These are phyloP conservation scores for Smittia sp. DNA, from an alignment of 2,888 invertebrate species.

Conservation along the genomic window DNA sequence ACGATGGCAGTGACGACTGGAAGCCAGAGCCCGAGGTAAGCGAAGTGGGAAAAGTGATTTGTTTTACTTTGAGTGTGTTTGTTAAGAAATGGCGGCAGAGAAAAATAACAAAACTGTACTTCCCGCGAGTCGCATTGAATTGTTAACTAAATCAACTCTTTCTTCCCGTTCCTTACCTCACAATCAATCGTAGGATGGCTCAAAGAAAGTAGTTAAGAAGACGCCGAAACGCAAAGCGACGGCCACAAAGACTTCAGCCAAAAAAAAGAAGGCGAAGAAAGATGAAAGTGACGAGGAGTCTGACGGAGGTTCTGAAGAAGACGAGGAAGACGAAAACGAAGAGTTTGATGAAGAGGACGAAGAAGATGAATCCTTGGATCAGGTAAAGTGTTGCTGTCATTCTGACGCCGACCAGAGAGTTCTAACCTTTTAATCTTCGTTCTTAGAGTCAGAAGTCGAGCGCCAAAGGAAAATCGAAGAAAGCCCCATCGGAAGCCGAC, in stretches of 20 bases:
- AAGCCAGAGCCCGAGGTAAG: slow-evolving; percentile 37
- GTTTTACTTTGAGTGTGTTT: slow-evolving; percentile 21
- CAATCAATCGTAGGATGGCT: neutral
- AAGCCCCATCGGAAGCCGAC: slow-evolving; percentile 36
- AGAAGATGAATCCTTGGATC: slow-evolving; percentile 10
- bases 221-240: slow-evolving; percentile 27
- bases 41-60: neutral
- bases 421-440: slow-evolving; percentile 7
- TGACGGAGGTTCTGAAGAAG: slow-evolving; percentile 23
- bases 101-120: neutral
- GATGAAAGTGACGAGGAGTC: slow-evolving; percentile 28
- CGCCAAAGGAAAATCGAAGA: slow-evolving; percentile 28
- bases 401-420: neutral
- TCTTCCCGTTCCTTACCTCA: neutral
- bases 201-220: slow-evolving; percentile 20
- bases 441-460: slow-evolving; percentile 13
- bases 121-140: neutral
- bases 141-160: neutral
- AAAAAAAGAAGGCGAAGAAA: slow-evolving; percentile 27
- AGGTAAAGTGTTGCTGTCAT: neutral
- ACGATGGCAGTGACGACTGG: slow-evolving; percentile 38
- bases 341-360: slow-evolving; percentile 27
- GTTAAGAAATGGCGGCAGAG: slow-evolving; percentile 31
- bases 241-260: slow-evolving; percentile 36
- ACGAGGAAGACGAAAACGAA: slow-evolving; percentile 13